Conservation (phyloP, 1,140 invertebrate genomes). For the Drosophila parabipectinata region DNA sequence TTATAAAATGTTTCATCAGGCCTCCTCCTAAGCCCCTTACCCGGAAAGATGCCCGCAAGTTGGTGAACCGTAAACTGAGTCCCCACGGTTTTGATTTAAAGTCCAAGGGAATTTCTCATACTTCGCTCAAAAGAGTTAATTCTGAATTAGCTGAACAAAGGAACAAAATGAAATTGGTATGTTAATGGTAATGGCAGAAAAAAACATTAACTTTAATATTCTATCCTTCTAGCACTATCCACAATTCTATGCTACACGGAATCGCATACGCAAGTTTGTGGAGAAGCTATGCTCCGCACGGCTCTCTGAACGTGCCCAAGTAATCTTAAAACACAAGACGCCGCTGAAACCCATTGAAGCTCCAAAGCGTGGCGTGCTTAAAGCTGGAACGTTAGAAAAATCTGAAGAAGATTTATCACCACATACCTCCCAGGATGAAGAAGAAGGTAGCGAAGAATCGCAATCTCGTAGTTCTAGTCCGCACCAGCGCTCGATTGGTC, state of each 20-base stretch:
- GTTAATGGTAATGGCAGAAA: not conserved
- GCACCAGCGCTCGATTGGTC: not conserved
- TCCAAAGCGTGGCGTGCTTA: slow-evolving; percentile 7
- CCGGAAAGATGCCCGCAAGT: slow-evolving; percentile 58
- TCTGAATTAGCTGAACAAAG: slow-evolving; percentile 55
- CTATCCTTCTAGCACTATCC: slow-evolving; percentile 52
- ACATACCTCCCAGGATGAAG: slow-evolving; percentile 26
- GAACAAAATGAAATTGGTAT: slow-evolving; percentile 66
- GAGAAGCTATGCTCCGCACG: slow-evolving; percentile 73
- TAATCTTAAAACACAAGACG: slow-evolving; percentile 53
- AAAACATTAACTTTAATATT: no score
- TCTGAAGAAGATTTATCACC: slow-evolving; percentile 6
- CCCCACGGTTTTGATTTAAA: slow-evolving; percentile 57
- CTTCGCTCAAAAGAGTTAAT: slow-evolving; percentile 46
- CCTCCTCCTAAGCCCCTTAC: slow-evolving; percentile 44
- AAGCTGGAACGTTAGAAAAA: slow-evolving; percentile 8
- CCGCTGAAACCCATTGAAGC: slow-evolving; percentile 54
- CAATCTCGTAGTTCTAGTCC: slow-evolving; percentile 44
- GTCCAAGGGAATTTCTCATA: slow-evolving; percentile 48
- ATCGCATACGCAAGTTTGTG: slow-evolving; percentile 78
- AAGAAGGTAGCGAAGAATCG: slow-evolving; percentile 17
- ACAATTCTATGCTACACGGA: slow-evolving; percentile 73
- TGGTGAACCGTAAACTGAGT: slow-evolving; percentile 51
- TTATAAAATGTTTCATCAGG: not conserved
- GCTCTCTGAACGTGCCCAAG: slow-evolving; percentile 49